phyloP scores from a whole-genome alignment of 2,888 invertebrate species.

The Sthenelais limicola region DNA sequence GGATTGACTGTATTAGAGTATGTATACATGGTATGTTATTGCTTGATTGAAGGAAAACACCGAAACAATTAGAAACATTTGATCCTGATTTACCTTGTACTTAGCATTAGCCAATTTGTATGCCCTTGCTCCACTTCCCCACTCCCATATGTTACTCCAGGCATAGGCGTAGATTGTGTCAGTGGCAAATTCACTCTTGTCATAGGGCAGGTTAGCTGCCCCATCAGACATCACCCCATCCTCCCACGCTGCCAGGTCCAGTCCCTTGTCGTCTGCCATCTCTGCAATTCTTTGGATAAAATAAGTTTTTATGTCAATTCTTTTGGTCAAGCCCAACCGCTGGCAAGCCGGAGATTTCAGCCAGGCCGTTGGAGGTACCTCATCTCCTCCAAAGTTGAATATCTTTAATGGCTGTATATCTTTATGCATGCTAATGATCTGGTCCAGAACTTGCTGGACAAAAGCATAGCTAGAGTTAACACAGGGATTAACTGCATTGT shows the following conservation, averaged over 20 bases:
- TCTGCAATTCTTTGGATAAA: slow-evolving; percentile 59
- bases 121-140: slow-evolving; percentile 61
- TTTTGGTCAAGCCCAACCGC: not conserved
- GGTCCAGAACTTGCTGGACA: slow-evolving; percentile 54
- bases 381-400: slow-evolving; percentile 67
- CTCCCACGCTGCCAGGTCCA: slow-evolving; percentile 61
- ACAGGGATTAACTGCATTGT: slow-evolving; percentile 67
- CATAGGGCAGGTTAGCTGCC: slow-evolving; percentile 44
- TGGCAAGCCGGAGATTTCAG: slow-evolving; percentile 61
- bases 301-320: slow-evolving; percentile 57
- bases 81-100: slow-evolving; percentile 59
- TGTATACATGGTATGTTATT: no score
- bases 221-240: slow-evolving; percentile 54
- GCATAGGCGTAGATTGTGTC: slow-evolving; percentile 57
- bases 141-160: slow-evolving; percentile 70
- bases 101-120: slow-evolving; percentile 64
- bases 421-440: slow-evolving; percentile 54
- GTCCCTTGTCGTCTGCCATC: slow-evolving; percentile 35
- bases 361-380: slow-evolving; percentile 63
- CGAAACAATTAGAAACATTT: no score
- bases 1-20: no score
- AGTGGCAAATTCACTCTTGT: slow-evolving; percentile 45
- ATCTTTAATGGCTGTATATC: slow-evolving; percentile 56
- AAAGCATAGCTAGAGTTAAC: slow-evolving; percentile 62
- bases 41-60: no score